These are phyloP conservation scores for Meriones unguiculatus DNA, from an alignment of 2,113 vertebrate genomes.

Conservation along the genomic window DNA sequence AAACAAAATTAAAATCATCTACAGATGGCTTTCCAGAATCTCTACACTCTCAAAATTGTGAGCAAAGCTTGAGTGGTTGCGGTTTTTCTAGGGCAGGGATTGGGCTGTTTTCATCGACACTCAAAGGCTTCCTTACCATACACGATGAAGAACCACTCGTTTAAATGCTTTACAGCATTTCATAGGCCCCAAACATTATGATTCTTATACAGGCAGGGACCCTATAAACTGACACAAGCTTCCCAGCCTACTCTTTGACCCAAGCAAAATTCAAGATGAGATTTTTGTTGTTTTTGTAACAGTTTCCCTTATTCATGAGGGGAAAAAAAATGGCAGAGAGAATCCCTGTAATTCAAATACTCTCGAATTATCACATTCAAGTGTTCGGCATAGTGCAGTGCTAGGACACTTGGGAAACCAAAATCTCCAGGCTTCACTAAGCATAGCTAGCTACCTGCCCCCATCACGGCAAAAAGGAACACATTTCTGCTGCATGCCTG, in stretches of 20 bases:
- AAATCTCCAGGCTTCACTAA: neutral
- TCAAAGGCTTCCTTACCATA: constrained; percentile 33
- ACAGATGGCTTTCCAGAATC: neutral
- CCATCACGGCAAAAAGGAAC: neutral
- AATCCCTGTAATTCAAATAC: neutral
- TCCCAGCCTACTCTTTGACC: neutral
- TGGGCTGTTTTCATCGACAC: constrained; percentile 23
- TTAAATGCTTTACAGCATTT: constrained; percentile 12
- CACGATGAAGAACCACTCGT: neutral
- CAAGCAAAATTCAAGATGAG: constrained; percentile 56
- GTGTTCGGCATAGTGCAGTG: neutral
- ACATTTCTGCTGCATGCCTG: neutral
- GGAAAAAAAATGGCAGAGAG: neutral
- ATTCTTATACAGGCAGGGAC: constrained; percentile 6
- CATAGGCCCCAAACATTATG: constrained; percentile 35
- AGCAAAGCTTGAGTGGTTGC: neutral
- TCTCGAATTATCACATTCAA: neutral
- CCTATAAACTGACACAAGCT: constrained; percentile 33
- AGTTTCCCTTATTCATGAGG: neutral
- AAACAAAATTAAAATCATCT: neutral
- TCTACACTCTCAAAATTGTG: neutral
- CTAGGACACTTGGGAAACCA: neutral
- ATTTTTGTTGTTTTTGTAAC: neutral
- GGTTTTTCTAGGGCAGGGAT: neutral
- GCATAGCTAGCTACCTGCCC: neutral